Percentiles rank a stretch among this genome's conserved stretches.
These are phyloP conservation scores for Melieria crassipennis DNA, from an alignment of 2,888 invertebrate species.

Conservation along the genomic window DNA sequence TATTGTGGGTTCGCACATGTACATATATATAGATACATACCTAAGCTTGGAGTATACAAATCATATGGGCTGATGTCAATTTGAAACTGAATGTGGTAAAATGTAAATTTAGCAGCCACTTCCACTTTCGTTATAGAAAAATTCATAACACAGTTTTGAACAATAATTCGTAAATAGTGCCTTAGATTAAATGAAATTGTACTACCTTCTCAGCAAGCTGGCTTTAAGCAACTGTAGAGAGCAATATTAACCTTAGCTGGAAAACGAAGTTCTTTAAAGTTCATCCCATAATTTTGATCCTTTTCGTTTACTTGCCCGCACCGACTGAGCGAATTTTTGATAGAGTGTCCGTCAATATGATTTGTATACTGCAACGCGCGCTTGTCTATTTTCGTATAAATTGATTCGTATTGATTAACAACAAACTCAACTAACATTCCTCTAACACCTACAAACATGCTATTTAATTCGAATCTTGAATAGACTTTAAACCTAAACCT, in stretches of 20 bases:
- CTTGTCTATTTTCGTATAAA: too few species aligned
- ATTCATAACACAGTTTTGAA: neutral
- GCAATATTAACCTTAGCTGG: too few species aligned
- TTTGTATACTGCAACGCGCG: constrained; percentile 42
- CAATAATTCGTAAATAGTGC: constrained; percentile 50
- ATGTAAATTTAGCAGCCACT: too few species aligned
- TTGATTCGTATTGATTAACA: constrained; percentile 16
- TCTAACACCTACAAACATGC: constrained; percentile 6
- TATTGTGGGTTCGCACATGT: too few species aligned
- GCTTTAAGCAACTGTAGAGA: neutral
- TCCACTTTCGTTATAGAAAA: too few species aligned
- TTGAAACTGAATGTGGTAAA: too few species aligned
- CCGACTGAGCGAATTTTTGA: neutral
- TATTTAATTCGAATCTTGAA: too few species aligned
- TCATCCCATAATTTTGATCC: constrained; percentile 34
- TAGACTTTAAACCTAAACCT: too few species aligned
- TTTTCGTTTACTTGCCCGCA: neutral
- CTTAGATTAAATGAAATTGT: constrained; percentile 49
- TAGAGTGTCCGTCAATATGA: constrained; percentile 29
- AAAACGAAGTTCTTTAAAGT: constrained; percentile 9
- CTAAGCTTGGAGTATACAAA: too few species aligned
- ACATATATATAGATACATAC: too few species aligned
- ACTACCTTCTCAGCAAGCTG: neutral
- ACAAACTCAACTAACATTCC: constrained; percentile 28
- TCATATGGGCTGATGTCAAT: too few species aligned